Conservation (phyloP, 2,797 vertebrate genomes). For the Tauraco hartlaubi region DNA sequence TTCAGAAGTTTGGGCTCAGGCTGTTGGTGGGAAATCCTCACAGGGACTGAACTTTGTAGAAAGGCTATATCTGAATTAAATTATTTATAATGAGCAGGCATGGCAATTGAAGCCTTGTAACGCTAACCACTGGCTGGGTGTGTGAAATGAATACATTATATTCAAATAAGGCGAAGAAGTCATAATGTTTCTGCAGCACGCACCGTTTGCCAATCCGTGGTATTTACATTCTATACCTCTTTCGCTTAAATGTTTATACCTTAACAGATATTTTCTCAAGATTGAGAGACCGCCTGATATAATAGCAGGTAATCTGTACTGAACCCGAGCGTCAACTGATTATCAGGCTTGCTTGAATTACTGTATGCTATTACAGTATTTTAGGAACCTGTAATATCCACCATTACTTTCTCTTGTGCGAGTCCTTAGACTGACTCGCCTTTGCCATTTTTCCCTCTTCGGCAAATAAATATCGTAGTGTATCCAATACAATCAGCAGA, state of each 20-base stretch:
- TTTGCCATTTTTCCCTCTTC: conserved; percentile 67
- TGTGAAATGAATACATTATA: not conserved
- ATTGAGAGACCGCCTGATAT: conserved; percentile 42
- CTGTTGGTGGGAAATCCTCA: not conserved
- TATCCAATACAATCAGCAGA: conserved; percentile 84
- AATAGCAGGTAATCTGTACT: conserved; percentile 59
- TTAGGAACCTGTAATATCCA: conserved; percentile 75
- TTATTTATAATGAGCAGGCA: conserved; percentile 27
- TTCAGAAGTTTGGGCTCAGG: not conserved
- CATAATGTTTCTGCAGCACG: not conserved
- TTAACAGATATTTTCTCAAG: conserved; percentile 60
- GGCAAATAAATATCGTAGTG: conserved; percentile 72
- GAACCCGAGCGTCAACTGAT: conserved; percentile 40
- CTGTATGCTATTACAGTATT: conserved; percentile 73
- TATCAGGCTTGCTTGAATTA: conserved; percentile 67
- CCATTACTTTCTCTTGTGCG: conserved; percentile 73
- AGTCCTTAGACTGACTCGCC: conserved; percentile 68
- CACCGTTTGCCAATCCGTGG: not conserved
- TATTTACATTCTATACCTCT: conserved; percentile 39
- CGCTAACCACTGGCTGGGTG: not conserved
- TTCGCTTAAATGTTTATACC: conserved; percentile 40
- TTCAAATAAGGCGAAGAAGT: not conserved
- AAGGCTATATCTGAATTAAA: conserved; percentile 20
- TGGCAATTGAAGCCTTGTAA: not conserved
- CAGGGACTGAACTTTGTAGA: not conserved